These are phyloP conservation scores for Eulemur rufifrons DNA, from an alignment of 2,113 vertebrate genomes.

Conservation along the genomic window DNA sequence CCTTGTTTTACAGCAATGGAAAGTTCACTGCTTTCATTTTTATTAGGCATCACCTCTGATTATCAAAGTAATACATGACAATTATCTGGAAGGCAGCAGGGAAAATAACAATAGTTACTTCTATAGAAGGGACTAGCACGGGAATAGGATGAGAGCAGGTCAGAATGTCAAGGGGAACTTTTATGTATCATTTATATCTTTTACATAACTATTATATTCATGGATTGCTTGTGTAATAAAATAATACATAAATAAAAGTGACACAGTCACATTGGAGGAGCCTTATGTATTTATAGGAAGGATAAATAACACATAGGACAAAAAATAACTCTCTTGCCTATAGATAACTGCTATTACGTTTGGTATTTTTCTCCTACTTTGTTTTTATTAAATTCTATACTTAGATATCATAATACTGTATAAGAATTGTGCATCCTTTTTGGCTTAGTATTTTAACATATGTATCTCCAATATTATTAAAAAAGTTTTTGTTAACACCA, in stretches of 20 bases:
- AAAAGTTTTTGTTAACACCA: not conserved
- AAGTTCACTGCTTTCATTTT: not conserved
- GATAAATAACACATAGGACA: conserved; percentile 9
- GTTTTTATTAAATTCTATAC: not conserved
- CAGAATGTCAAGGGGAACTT: not conserved
- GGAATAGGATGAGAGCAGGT: not conserved
- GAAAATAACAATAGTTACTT: not conserved
- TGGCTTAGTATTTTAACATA: not conserved
- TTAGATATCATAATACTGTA: not conserved
- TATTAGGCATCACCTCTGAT: not conserved
- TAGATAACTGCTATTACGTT: not conserved
- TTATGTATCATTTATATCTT: not conserved
- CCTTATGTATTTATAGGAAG: not conserved
- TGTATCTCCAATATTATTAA: not conserved
- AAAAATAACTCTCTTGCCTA: not conserved
- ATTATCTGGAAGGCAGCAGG: not conserved
- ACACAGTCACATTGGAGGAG: not conserved
- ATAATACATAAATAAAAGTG: not conserved
- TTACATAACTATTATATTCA: not conserved
- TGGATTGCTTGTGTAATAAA: not conserved
- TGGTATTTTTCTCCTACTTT: conserved; percentile 14
- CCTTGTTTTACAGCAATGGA: not conserved
- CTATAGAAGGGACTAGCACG: not conserved
- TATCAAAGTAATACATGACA: not conserved
- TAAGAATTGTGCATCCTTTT: not conserved